Percentiles rank a stretch among this genome's conserved stretches.
phyloP scores from a whole-genome alignment of 1,140 invertebrate genomes.

The Eupristina koningsbergeri region DNA sequence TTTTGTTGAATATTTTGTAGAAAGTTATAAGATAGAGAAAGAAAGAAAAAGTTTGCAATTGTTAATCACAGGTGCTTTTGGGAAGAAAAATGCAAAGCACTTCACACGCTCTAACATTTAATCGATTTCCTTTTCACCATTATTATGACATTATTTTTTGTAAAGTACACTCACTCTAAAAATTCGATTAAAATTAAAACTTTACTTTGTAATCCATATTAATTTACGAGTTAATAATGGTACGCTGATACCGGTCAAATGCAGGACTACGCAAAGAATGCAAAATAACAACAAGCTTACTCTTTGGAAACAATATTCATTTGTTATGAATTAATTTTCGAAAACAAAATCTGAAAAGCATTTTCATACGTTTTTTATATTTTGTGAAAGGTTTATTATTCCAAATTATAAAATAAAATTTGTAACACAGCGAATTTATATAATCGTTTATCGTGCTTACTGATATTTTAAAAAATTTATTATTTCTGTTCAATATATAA shows the following conservation, averaged over 20 bases:
- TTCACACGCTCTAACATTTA: constrained; percentile 24
- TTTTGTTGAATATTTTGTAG: too few species aligned
- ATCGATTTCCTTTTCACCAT: not conserved
- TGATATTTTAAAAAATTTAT: not conserved
- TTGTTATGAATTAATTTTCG: not conserved
- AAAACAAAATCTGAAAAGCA: not conserved
- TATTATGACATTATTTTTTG: constrained; percentile 16
- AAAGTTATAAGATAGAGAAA: too few species aligned
- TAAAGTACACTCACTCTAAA: constrained; percentile 31
- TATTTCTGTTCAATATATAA: not conserved
- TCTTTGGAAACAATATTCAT: constrained; percentile 31
- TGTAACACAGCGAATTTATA: too few species aligned
- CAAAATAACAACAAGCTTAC: constrained; percentile 35
- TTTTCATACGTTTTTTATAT: not conserved
- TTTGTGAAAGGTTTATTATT: too few species aligned
- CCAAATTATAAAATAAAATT: too few species aligned
- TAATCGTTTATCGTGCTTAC: not conserved
- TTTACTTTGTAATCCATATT: constrained; percentile 44
- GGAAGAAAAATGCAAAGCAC: constrained; percentile 40
- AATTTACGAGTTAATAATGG: constrained; percentile 50
- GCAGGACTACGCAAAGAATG: constrained; percentile 31
- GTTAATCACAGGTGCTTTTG: constrained; percentile 29
- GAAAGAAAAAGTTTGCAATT: too few species aligned
- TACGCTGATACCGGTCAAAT: not conserved
- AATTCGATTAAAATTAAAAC: constrained; percentile 50